Evolutionary conservation across 2,888 invertebrate species (phyloP).

Genomic region (Fragum fragum): DNA sequence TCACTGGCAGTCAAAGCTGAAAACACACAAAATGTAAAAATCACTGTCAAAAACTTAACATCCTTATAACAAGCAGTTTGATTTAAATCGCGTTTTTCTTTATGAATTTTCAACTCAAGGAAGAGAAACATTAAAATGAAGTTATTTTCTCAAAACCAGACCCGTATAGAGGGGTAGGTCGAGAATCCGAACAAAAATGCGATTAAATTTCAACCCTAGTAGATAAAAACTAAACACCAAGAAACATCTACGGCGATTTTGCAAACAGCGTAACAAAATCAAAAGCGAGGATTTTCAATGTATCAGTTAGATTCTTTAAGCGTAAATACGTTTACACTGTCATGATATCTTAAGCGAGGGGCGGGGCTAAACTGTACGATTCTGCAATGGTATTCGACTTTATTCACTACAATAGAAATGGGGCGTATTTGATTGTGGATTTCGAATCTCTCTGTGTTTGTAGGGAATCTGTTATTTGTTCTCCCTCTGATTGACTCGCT

Average conservation of each 20-base stretch:
- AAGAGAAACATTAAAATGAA: constrained; percentile 8
- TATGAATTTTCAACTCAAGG: background rate
- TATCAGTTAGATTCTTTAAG: constrained; percentile 51
- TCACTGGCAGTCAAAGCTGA: background rate
- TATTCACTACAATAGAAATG: constrained; percentile 51
- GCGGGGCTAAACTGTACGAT: constrained; percentile 35
- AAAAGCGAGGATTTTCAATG: constrained; percentile 51
- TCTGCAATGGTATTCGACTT: constrained; percentile 56
- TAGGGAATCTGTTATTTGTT: constrained; percentile 18
- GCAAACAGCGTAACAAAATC: constrained; percentile 48
- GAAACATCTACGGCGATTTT: constrained; percentile 23
- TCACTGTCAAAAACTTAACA: constrained; percentile 5
- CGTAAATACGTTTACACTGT: constrained; percentile 48
- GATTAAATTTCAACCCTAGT: constrained; percentile 25
- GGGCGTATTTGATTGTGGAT: constrained; percentile 45
- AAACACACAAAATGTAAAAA: constrained; percentile 7
- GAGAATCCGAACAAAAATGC: constrained; percentile 13
- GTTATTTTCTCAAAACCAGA: constrained; percentile 7
- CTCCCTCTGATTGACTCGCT: background rate
- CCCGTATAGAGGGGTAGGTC: constrained; percentile 14
- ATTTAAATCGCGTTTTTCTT: background rate
- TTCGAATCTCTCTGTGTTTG: constrained; percentile 37
- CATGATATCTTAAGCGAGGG: constrained; percentile 19
- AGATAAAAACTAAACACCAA: constrained; percentile 14
- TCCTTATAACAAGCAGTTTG: background rate